These are phyloP conservation scores for Scomber colias DNA, from an alignment of 2,113 vertebrate species.

Conservation along the genomic window DNA sequence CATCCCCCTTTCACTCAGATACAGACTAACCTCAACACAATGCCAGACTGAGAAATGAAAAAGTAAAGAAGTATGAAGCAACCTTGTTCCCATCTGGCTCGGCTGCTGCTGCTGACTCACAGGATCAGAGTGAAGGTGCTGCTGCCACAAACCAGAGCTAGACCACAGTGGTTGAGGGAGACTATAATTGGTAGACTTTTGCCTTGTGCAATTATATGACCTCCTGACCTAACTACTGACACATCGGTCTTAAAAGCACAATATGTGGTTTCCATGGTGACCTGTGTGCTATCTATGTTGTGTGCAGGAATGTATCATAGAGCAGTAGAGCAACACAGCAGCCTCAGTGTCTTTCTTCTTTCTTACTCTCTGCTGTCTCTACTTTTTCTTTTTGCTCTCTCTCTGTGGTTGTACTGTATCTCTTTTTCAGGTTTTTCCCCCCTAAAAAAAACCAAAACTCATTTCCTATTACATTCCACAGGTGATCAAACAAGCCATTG, in stretches of 20 bases:
- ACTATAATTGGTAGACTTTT: conserved; percentile 7
- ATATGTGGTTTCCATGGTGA: conserved; percentile 42
- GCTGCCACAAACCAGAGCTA: background rate
- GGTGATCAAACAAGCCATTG: conserved; percentile 29
- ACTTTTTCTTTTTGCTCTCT: background rate
- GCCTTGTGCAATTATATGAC: background rate
- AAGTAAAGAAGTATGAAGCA: background rate
- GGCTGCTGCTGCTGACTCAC: conserved; percentile 9
- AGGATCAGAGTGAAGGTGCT: background rate
- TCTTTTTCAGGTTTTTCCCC: too few species aligned
- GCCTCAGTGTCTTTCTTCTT: background rate
- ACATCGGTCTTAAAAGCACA: conserved; percentile 39
- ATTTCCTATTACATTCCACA: background rate
- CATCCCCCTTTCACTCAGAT: background rate
- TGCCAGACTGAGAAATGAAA: background rate
- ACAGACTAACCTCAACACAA: background rate
- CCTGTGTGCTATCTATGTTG: conserved; percentile 2
- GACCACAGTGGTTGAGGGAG: background rate
- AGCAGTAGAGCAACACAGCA: background rate
- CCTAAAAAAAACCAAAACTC: too few species aligned
- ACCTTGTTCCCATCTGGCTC: background rate
- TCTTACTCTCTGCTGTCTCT: too few species aligned
- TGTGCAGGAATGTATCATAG: background rate
- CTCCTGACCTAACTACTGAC: conserved; percentile 18
- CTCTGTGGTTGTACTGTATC: conserved; percentile 1